These are phyloP conservation scores for Heliconius erato DNA, from an alignment of 2,888 invertebrate species.

Conservation along the genomic window DNA sequence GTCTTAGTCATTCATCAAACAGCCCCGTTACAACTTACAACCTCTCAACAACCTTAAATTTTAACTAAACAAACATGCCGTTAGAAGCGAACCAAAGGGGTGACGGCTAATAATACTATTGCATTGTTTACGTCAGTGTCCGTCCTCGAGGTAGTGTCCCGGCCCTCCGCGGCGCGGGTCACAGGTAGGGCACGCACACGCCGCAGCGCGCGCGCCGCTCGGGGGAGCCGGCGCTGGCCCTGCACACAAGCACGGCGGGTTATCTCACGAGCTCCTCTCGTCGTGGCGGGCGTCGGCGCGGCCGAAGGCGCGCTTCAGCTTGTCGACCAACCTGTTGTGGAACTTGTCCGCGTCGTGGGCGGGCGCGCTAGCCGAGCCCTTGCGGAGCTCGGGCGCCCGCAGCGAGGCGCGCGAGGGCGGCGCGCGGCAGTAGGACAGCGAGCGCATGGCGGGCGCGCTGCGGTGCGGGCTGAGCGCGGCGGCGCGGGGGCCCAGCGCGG, in stretches of 20 bases:
- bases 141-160: slow-evolving; percentile 62
- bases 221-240: slow-evolving; percentile 80
- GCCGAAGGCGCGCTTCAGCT: slow-evolving; percentile 90
- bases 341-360: slow-evolving; percentile 90
- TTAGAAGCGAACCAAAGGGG: slow-evolving; percentile 65
- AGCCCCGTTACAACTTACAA: slow-evolving; percentile 71
- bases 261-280: slow-evolving; percentile 85
- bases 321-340: slow-evolving; percentile 92
- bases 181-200: slow-evolving; percentile 83
- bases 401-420: slow-evolving; percentile 87
- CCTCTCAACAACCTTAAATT: slow-evolving; percentile 56
- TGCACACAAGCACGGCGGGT: slow-evolving; percentile 80
- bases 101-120: slow-evolving; percentile 60
- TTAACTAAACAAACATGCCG: slow-evolving; percentile 69
- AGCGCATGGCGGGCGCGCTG: slow-evolving; percentile 88
- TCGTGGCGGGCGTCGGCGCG: slow-evolving; percentile 82
- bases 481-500: slow-evolving; percentile 87
- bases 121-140: slow-evolving; percentile 60
- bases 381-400: slow-evolving; percentile 87
- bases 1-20: slow-evolving; percentile 78
- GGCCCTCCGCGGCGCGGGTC: slow-evolving; percentile 76
- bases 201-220: slow-evolving; percentile 77
- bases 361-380: slow-evolving; percentile 88
- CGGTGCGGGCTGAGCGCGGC: slow-evolving; percentile 86
- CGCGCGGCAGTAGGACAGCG: slow-evolving; percentile 84